Evolutionary conservation across 2,888 invertebrate species (phyloP), one percentile per base, ranked within the genome.

Genomic region (Mechanitis mazaeus): DNA sequence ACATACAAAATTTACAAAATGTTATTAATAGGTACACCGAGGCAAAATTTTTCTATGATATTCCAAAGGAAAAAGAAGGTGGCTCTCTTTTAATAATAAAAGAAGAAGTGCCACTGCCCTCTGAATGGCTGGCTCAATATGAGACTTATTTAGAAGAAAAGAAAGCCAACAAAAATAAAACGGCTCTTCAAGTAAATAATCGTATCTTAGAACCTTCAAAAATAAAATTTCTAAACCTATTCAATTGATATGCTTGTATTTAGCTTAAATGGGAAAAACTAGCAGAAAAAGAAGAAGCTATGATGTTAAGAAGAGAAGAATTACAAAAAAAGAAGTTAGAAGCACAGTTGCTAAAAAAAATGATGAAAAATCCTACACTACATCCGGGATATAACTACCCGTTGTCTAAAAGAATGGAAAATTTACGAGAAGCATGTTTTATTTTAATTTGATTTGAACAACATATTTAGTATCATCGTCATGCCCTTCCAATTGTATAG

Each of bases 311-410:
- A 65, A 79, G 66, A 64, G 75, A 77, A 69, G 74, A 78, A 59
- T 62, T 72, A 33, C 69, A 69, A 61, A 79, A 77, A 56, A 68
- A 74, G 54, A 84, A 77, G 56, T 45, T 69, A 45, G 77, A 85
- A 66, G 76, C 74, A 38, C 65, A 69, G 2, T 58, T 83, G 4
- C 56, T 78, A n/a, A 75, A 71, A 60, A 87, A 85, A 65, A 75
- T 84, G 56, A 81, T 83, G 83, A 86, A 82, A 68, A 83, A 85
- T 59, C 86, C 86, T 31, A 77, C 68, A 1, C 68, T 76, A 69
- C 85, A 87, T 67, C 86, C 87, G 1, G 87, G 87, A 3, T 88
- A 78, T 60, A 3, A 68, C 2, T 88, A 78, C 56, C 86, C 85
- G 6, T 54, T 68, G 54, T 86, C 87, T 0, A 79, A 77, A 53